These are phyloP conservation scores for Sebastes umbrosus DNA, from an alignment of 2,797 vertebrate genomes.

Conservation along the genomic window DNA sequence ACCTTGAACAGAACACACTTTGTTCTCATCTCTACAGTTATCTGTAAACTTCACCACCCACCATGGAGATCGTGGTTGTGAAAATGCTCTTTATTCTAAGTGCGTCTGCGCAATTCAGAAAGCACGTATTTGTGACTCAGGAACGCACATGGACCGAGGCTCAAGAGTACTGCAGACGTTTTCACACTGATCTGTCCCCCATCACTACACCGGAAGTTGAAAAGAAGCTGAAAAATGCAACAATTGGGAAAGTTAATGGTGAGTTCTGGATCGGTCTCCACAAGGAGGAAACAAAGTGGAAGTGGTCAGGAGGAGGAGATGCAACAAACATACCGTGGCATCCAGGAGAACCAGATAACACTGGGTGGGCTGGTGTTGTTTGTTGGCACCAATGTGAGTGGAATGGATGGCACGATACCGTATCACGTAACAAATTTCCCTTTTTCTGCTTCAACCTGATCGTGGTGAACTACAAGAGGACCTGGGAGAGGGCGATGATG, in stretches of 20 bases:
- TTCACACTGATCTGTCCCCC: slow-evolving; percentile 29
- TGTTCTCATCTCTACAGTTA: neutral
- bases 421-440: fast-evolving
- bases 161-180: neutral
- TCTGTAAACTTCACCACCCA: neutral
- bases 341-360: fast-evolving
- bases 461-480: neutral
- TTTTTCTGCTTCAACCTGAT: slow-evolving; percentile 25
- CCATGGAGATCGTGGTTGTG: slow-evolving; percentile 12
- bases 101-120: neutral
- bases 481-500: neutral
- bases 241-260: neutral
- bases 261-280: slow-evolving; percentile 11
- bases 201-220: neutral
- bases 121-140: neutral
- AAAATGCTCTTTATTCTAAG: neutral
- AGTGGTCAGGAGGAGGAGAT: slow-evolving; percentile 23
- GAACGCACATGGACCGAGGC: fast-evolving
- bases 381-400: fast-evolving
- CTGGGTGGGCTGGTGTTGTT: fast-evolving
- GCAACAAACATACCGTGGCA: neutral
- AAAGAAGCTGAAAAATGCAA: neutral
- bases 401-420: neutral
- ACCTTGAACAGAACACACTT: neutral
- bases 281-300: neutral